A percentile compares a stretch with the other conserved stretches of the same genome.
These are phyloP conservation scores for Setipinna tenuifilis DNA, from an alignment of 2,797 vertebrate species.

Conservation along the genomic window DNA sequence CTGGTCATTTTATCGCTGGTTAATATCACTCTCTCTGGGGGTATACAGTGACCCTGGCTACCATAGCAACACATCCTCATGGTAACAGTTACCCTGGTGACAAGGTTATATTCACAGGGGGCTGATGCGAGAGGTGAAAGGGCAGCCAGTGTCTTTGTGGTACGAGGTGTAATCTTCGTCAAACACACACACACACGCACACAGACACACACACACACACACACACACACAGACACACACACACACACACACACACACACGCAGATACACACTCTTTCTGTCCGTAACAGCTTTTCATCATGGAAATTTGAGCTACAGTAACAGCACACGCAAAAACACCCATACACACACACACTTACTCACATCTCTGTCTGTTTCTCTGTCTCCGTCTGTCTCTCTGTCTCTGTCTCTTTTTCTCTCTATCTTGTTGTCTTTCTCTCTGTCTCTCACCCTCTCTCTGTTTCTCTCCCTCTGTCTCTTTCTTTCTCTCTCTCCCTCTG, in stretches of 20 bases:
- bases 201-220: not conserved
- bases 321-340: too few relatives aligned
- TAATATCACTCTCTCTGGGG: not conserved
- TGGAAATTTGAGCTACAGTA: too few relatives aligned
- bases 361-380: too few relatives aligned
- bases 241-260: not conserved
- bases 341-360: too few relatives aligned
- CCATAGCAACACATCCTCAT: constrained; percentile 2
- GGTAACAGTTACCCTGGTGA: constrained; percentile 13
- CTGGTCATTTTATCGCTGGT: constrained; percentile 7
- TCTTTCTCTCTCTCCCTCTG: too few relatives aligned
- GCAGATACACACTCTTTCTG: not conserved
- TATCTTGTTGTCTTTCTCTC: too few relatives aligned
- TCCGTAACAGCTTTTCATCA: too few relatives aligned
- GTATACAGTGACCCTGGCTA: not conserved
- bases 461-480: too few relatives aligned
- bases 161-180: not conserved
- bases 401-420: too few relatives aligned
- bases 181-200: too few relatives aligned
- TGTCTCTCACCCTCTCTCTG: too few relatives aligned
- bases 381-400: too few relatives aligned
- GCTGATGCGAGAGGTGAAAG: not conserved
- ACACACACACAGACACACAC: not conserved
- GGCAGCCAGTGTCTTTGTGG: not conserved
- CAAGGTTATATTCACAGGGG: not conserved